Evolutionary conservation across 2,888 invertebrate species (phyloP).

Genomic region (Agonopterix alstromeriana): DNA sequence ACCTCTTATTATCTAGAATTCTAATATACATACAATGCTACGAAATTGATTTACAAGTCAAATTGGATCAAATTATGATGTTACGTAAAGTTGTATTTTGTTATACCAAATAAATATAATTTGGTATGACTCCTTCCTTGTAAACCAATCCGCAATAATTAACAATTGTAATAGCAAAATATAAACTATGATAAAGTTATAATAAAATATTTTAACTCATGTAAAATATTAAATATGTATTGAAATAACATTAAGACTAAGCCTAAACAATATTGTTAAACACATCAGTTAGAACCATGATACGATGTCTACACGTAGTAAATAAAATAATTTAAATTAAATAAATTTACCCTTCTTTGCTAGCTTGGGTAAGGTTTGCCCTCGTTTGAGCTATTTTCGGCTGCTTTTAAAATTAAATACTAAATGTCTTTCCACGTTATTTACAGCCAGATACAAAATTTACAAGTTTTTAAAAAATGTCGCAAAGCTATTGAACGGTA

Average conservation of each 20-base stretch:
- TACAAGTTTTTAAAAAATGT: constrained; percentile 12
- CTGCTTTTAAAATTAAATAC: constrained; percentile 29
- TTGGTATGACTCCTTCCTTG: constrained; percentile 8
- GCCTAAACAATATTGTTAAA: constrained; percentile 29
- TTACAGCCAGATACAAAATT: constrained; percentile 15
- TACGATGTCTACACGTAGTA: constrained; percentile 14
- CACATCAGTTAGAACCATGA: constrained; percentile 41
- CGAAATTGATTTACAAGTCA: constrained; percentile 34
- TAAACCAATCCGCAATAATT: constrained; percentile 31
- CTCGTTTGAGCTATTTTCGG: constrained; percentile 55
- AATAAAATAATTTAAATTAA: constrained; percentile 45
- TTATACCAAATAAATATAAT: too few relatives aligned
- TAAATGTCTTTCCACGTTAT: constrained; percentile 9
- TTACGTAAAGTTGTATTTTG: too few relatives aligned
- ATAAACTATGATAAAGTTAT: constrained; percentile 53
- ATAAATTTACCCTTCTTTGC: constrained; percentile 14
- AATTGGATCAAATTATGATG: too few relatives aligned
- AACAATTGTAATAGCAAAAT: constrained; percentile 53
- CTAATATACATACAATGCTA: constrained; percentile 62
- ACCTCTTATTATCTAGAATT: constrained; percentile 56
- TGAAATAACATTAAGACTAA: constrained; percentile 47
- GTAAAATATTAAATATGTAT: constrained; percentile 60
- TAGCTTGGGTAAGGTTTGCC: constrained; percentile 12
- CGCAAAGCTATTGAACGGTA: neutral
- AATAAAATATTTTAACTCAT: constrained; percentile 58